Conservation (phyloP, 2,888 invertebrate genomes). For the Lepetodrilus schrolli region DNA sequence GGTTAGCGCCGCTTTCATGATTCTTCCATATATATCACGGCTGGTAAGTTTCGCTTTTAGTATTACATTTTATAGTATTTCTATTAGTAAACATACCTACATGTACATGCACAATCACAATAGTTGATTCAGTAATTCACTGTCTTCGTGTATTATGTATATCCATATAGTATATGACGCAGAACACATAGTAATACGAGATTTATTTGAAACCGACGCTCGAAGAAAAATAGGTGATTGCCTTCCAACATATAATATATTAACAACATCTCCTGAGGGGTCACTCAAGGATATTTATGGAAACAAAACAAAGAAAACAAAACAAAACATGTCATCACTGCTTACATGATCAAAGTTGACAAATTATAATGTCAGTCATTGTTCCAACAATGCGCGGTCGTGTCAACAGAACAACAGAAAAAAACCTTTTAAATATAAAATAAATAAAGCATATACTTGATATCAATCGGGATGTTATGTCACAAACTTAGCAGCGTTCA, state of each 20-base stretch:
- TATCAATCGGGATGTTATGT: background rate
- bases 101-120: no score
- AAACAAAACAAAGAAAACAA: background rate
- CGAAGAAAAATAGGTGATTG: background rate
- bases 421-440: no score
- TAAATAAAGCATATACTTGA: no score
- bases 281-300: conserved; percentile 8
- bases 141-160: no score
- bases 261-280: conserved; percentile 20
- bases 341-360: background rate
- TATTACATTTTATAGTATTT: no score
- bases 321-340: background rate
- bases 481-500: background rate
- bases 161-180: no score
- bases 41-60: no score
- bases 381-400: background rate
- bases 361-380: background rate
- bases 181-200: no score
- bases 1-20: no score
- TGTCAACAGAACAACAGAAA: background rate
- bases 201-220: conserved; percentile 1
- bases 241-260: background rate
- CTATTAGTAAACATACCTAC: no score
- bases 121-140: no score
- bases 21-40: no score